Evolutionary conservation across 2,888 invertebrate species (phyloP), one percentile per base, ranked within the genome.

Genomic region (Arrhopalites spinosus): DNA sequence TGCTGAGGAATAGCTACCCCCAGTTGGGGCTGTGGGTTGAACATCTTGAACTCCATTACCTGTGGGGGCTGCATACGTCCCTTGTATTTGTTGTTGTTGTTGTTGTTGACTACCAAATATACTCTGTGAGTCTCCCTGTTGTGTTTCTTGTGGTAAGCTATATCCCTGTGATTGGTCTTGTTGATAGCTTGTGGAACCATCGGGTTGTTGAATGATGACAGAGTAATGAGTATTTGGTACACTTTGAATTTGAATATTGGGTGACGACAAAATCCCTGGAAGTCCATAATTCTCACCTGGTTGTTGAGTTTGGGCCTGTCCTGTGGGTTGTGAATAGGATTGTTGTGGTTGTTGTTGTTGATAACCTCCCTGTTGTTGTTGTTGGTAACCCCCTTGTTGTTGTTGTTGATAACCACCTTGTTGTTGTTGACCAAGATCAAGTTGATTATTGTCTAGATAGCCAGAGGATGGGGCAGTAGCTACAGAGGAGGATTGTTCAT

Each of bases 151-250:
- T 36, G 36, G 36, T 7, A 36, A 3, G 3, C 5, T 36, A 11
- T 36, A 36, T 7, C 36, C 36, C 11, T 36, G 15, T 27, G 64
- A 25, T 30, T 50, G 50, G 15, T 70, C 56, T n/a, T 56, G 67
- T 45, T 67, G 53, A 20, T 72, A 72, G 11, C 36, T 72, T 8
- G 61, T 63, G 30, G 66, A 17, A 13, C 72, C 72, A 72, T 74
- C 69, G 0, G 75, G 75, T 30, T 53, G 27, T 29, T 75, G 75
- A 47, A 75, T 64, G 29, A 61, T 70, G 17, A 67, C 29, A 13
- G 70, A 70, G 20, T 75, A 75, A 29, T 75, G 64, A 47, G 70
- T 75, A 64, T 70, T 75, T 45, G 75, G 75, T 15, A 75, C 75
- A 36, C 61, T 70, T 75, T 75, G 76, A 47, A 73, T 66, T 47